Evolutionary conservation across 2,797 vertebrate genomes (phyloP).

Genomic region (Carapus acus): DNA sequence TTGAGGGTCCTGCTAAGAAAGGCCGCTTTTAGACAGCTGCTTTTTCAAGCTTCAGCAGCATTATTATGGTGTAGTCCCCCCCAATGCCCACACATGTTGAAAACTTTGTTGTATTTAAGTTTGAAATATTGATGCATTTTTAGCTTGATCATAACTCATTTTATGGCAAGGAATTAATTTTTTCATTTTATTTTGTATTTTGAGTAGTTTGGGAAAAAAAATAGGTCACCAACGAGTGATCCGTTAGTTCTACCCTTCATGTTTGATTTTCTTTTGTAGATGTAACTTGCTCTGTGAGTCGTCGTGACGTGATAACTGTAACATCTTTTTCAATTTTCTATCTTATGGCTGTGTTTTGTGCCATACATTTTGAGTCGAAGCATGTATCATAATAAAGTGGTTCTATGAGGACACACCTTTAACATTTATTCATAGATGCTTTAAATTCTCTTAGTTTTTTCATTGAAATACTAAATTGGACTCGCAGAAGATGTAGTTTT

Average conservation of each 20-base stretch:
- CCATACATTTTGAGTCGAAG: slow-evolving; percentile 83
- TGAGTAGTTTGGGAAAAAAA: slow-evolving; percentile 62
- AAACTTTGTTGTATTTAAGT: slow-evolving; percentile 76
- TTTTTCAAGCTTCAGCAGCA: slow-evolving; percentile 55
- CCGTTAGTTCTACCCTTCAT: slow-evolving; percentile 61
- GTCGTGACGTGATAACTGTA: slow-evolving; percentile 74
- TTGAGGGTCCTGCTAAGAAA: slow-evolving; percentile 97
- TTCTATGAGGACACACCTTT: slow-evolving; percentile 63
- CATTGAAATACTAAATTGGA: too few species aligned
- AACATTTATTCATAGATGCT: slow-evolving; percentile 47
- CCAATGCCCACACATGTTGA: slow-evolving; percentile 52
- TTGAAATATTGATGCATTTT: slow-evolving; percentile 85
- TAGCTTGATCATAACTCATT: slow-evolving; percentile 78
- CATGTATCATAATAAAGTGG: slow-evolving; percentile 94
- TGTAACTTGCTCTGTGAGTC: slow-evolving; percentile 74
- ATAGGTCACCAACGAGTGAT: slow-evolving; percentile 53
- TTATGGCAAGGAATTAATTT: slow-evolving; percentile 67
- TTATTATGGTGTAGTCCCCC: slow-evolving; percentile 64
- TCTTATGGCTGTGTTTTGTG: slow-evolving; percentile 94
- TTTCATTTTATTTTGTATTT: slow-evolving; percentile 71
- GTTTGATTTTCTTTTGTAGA: slow-evolving; percentile 69
- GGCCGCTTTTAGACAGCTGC: slow-evolving; percentile 85
- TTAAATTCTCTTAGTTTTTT: neutral
- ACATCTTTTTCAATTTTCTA: slow-evolving; percentile 79
- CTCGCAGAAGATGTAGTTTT: too few species aligned